Conservation (phyloP, 2,888 invertebrate genomes). For the Synergus japonicus region DNA sequence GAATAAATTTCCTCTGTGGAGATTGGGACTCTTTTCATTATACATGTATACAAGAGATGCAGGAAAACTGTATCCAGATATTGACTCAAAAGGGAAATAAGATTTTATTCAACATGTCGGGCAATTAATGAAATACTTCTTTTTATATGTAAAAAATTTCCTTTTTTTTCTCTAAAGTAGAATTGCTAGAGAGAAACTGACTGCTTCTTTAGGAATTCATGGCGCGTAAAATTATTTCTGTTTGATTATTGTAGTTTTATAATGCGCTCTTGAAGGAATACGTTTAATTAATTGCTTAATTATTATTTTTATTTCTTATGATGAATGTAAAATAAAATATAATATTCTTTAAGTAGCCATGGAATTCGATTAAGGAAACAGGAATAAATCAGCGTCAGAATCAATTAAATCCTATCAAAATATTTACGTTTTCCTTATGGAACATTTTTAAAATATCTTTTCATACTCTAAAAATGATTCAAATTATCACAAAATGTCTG, state of each 20-base stretch:
- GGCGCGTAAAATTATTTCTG: conserved; percentile 53
- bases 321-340: not conserved
- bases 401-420: not conserved
- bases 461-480: not conserved
- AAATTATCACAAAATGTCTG: not conserved
- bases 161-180: conserved; percentile 27
- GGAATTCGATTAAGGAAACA: not conserved
- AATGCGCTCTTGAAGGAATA: not conserved
- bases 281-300: conserved; percentile 9
- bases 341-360: not conserved
- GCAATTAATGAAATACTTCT: conserved; percentile 1
- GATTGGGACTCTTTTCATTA: not conserved
- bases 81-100: conserved; percentile 1
- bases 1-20: conserved; percentile 18
- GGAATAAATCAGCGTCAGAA: not conserved
- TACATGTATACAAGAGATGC: not conserved
- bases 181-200: conserved; percentile 26
- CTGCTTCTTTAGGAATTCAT: conserved; percentile 39
- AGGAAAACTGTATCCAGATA: not conserved
- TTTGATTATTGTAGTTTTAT: conserved; percentile 27
- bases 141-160: conserved; percentile 7
- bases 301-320: not conserved
- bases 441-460: not conserved
- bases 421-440: too few relatives aligned
- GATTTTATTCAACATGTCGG: not conserved